Evolutionary conservation across 1,140 invertebrate genomes (phyloP).

Genomic region (Platorchestia sp.): DNA sequence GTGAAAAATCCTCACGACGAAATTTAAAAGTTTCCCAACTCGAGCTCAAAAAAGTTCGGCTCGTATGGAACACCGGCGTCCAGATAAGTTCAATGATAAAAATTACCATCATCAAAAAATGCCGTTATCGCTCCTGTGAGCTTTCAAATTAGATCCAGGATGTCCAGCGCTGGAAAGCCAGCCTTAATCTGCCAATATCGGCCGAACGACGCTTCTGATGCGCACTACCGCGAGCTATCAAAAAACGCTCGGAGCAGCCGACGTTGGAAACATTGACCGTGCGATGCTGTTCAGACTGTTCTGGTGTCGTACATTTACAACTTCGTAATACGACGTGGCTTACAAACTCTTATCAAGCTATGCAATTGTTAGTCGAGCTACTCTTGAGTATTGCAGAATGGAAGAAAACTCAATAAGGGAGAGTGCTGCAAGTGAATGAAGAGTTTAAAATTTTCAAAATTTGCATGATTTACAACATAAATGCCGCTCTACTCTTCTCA

Average conservation of each 20-base stretch:
- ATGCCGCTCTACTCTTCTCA: not conserved
- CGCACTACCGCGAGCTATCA: not conserved
- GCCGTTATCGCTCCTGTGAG: not conserved
- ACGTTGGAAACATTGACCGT: not conserved
- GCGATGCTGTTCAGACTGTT: not conserved
- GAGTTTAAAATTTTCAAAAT: too few relatives aligned
- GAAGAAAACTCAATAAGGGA: not conserved
- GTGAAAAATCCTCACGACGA: not conserved
- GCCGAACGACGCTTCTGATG: not conserved
- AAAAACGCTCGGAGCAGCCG: not conserved
- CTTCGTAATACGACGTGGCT: not conserved
- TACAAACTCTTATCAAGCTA: not conserved
- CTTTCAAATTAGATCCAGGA: not conserved
- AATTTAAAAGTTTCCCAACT: not conserved
- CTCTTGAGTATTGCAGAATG: not conserved
- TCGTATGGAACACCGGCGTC: not conserved
- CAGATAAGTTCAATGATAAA: not conserved
- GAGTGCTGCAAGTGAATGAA: not conserved
- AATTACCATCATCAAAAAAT: not conserved
- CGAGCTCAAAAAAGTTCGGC: not conserved
- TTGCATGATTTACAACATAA: not conserved
- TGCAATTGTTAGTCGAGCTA: not conserved
- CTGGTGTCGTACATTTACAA: not conserved
- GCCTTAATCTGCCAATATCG: slow-evolving; percentile 33
- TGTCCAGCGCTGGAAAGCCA: not conserved